These are phyloP conservation scores for Platanista minor DNA, from an alignment of 2,113 vertebrate genomes.

Conservation along the genomic window DNA sequence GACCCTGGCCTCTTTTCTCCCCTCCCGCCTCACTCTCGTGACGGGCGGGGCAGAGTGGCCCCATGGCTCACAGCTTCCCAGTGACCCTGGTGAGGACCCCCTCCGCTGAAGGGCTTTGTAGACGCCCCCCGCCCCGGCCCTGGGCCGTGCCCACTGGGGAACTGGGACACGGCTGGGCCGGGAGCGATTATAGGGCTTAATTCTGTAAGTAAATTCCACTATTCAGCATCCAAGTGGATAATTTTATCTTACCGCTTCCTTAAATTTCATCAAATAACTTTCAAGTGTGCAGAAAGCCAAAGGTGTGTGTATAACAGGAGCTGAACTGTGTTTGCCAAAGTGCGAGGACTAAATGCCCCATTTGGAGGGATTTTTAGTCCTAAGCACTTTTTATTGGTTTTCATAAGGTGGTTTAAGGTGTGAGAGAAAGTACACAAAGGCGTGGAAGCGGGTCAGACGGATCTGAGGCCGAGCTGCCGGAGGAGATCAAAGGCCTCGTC, in stretches of 20 bases:
- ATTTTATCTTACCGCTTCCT: background rate
- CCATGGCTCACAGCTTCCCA: background rate
- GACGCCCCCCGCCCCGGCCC: background rate
- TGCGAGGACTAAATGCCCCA: background rate
- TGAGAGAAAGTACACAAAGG: background rate
- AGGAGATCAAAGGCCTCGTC: background rate
- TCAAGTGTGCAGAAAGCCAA: background rate
- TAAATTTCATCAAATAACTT: conserved; percentile 31
- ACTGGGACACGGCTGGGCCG: rapidly evolving
- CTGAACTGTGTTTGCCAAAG: background rate
- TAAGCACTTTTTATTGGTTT: conserved; percentile 40
- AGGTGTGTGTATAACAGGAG: background rate
- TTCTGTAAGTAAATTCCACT: conserved; percentile 13
- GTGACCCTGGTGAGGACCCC: background rate
- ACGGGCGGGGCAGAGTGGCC: rapidly evolving
- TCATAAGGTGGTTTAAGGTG: background rate
- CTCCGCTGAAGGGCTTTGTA: background rate
- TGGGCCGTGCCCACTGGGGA: background rate
- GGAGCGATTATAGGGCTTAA: background rate
- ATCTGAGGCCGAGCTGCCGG: background rate
- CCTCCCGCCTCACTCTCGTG: background rate
- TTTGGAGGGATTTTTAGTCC: background rate
- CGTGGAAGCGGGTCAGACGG: background rate
- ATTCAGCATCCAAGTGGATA: background rate
- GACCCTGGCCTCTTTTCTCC: background rate